phyloP scores from a whole-genome alignment of 2,797 vertebrate genomes.

The Enteromius thamalakanensis region DNA sequence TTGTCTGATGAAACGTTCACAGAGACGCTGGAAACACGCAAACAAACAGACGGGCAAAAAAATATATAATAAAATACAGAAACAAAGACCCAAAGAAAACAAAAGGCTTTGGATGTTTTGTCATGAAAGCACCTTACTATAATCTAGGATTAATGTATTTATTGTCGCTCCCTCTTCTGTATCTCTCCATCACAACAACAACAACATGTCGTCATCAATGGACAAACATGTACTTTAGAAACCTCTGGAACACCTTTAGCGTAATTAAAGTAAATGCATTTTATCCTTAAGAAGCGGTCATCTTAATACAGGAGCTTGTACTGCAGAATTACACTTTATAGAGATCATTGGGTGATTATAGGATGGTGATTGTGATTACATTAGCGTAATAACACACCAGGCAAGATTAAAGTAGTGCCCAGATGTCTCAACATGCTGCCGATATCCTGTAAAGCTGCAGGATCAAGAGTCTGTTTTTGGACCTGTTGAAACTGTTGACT shows the following conservation, averaged over 20 bases:
- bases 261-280: not conserved
- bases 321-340: not conserved
- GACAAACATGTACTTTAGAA: not conserved
- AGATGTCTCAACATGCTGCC: conserved; percentile 44
- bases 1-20: conserved; percentile 50
- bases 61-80: not conserved
- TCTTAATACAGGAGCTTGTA: conserved; percentile 6
- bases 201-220: conserved; percentile 11
- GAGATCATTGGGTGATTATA: conserved; percentile 5
- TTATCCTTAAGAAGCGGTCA: conserved; percentile 30
- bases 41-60: conserved; percentile 18
- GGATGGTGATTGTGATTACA: conserved; percentile 20
- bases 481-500: conserved; percentile 24
- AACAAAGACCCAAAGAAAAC: conserved; percentile 65
- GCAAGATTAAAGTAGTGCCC: conserved; percentile 42
- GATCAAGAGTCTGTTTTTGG: conserved; percentile 40
- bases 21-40: conserved; percentile 56
- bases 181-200: not conserved
- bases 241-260: not conserved
- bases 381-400: conserved; percentile 15
- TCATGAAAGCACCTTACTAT: conserved; percentile 69
- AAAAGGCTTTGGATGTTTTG: conserved; percentile 67
- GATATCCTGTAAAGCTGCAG: conserved; percentile 38
- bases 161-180: not conserved
- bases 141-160: conserved; percentile 66